Evolutionary conservation across 2,888 invertebrate species (phyloP), one percentile per base, ranked within the genome.

Genomic region (Tachystola acroxantha): DNA sequence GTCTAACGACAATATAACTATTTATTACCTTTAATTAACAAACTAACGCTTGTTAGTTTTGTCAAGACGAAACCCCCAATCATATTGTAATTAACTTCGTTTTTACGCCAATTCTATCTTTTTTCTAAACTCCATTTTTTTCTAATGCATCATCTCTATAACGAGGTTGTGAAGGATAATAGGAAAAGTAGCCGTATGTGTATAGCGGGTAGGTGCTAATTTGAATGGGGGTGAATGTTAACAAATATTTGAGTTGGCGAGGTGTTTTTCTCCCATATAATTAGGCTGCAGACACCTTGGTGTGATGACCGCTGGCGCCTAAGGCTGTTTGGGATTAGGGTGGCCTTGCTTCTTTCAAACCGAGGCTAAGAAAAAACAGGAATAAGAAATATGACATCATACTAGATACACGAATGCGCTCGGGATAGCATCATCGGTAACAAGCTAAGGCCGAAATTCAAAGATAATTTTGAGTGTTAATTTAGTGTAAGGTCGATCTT

Each of bases 261-360:
- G 65, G 72, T 76, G 77, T 80, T 73, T 64, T 56, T 70, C 62
- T 61, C 60, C 68, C 61, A 73, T 85, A 81, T 85, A 81, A 85
- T 86, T 86, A 84, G 74, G 59, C 50, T 55, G 57, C 79, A 80
- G 78, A 86, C 85, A 85, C 85, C 84, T 85, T 63, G 58, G 65
- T 57, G 72, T 68, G 74, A 73, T 77, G 71, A 70, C 61, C 51
- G 57, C 66, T 77, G 84, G 84, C 82, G 85, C 86, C 84, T 71
- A 34, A 41, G 69, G 79, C 70, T 43, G 58, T 62, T 46, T 57
- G 20, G 7, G n/a, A n/a, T 30, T 35, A 35, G 35, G 35, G 35
- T 35, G 32, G 26, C 34, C 29, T 11, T 7, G 14, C 14, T 33
- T 24, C 11, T 11, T 9, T 12, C 5, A 28, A 16, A 28, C 20